These are phyloP conservation scores for Caenorhabditis inopinata DNA, from an alignment of 1,140 invertebrate species.

Conservation along the genomic window DNA sequence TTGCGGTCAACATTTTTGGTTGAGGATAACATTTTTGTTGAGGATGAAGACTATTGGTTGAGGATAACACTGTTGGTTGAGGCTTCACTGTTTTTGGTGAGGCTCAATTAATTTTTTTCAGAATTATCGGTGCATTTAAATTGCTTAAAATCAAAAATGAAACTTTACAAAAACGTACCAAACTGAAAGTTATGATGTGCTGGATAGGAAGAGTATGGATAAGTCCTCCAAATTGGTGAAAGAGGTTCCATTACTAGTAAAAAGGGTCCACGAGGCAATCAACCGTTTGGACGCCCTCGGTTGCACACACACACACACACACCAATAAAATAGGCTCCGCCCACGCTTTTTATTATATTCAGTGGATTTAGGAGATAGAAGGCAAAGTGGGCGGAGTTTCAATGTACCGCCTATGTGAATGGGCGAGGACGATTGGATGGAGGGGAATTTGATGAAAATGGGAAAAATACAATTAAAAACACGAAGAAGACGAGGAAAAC, in stretches of 20 bases:
- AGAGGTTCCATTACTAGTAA: neutral
- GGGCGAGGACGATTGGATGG: no score
- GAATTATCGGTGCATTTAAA: no score
- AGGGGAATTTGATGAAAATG: no score
- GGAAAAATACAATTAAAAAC: no score
- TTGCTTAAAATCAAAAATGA: neutral
- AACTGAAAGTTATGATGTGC: neutral
- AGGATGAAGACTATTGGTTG: no score
- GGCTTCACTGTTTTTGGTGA: no score
- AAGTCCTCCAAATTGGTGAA: conserved; percentile 25
- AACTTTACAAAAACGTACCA: neutral
- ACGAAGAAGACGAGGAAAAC: no score
- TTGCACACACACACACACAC: neutral
- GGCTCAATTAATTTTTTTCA: no score
- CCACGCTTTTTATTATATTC: neutral
- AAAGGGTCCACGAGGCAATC: neutral
- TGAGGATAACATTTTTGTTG: no score
- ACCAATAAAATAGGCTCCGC: neutral
- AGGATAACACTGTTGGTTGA: no score
- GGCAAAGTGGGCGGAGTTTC: neutral
- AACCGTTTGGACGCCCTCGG: conserved; percentile 42
- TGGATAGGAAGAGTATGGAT: conserved; percentile 15
- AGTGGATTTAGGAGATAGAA: neutral
- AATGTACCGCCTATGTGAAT: no score
- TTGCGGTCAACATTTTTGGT: no score